Evolutionary conservation across 2,797 vertebrate species (phyloP).

Genomic region (Hapalemur alaotrensis): DNA sequence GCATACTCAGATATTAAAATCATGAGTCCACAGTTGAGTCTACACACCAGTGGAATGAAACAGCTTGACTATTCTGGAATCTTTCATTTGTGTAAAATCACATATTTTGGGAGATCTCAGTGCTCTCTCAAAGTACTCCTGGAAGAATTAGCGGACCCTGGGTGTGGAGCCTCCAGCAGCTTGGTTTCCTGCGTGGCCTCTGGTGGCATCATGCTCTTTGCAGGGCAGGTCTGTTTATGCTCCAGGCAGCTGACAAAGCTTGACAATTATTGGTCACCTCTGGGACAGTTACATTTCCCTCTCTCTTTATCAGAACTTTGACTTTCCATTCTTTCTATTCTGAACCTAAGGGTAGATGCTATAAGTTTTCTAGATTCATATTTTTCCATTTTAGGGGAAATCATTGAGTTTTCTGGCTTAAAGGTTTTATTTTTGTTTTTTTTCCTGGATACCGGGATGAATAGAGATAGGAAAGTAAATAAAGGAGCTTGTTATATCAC

Average conservation of each 20-base stretch:
- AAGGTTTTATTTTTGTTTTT: not conserved
- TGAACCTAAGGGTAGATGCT: not conserved
- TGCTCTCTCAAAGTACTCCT: not conserved
- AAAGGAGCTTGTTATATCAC: not conserved
- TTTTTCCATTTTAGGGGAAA: constrained; percentile 26
- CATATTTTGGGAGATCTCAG: not conserved
- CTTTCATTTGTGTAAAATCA: constrained; percentile 5
- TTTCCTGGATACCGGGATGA: not conserved
- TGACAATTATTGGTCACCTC: not conserved
- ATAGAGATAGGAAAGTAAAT: not conserved
- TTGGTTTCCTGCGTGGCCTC: not conserved
- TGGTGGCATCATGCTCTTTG: not conserved
- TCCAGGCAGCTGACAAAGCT: not conserved
- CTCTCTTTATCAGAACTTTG: constrained; percentile 18
- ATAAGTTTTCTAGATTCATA: not conserved
- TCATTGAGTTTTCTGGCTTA: constrained; percentile 20
- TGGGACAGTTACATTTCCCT: not conserved
- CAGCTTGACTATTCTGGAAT: not conserved
- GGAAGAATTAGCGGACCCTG: not conserved
- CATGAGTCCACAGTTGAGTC: not conserved
- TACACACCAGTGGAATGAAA: not conserved
- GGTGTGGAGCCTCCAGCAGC: not conserved
- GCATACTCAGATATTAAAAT: not conserved
- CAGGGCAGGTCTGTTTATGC: not conserved
- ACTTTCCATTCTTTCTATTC: not conserved